Evolutionary conservation across 2,113 vertebrate species (phyloP).

Genomic region (Excalfactoria chinensis): DNA sequence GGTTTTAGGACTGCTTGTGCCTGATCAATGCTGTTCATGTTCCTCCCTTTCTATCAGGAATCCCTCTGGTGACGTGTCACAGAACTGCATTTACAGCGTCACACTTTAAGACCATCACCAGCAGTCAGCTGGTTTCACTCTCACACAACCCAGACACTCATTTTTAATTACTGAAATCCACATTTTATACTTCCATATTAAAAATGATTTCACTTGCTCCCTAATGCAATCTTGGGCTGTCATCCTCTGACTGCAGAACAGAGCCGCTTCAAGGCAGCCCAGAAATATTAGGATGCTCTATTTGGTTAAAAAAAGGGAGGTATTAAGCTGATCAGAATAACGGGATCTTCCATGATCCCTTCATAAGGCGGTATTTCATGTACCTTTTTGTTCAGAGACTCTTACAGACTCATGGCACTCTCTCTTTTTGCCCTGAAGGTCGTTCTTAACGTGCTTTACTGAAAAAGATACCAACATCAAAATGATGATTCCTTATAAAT

Average conservation of each 20-base stretch:
- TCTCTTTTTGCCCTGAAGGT: neutral
- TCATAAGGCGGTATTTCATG: neutral
- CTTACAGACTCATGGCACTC: neutral
- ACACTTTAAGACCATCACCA: accelerated
- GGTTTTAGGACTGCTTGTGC: neutral
- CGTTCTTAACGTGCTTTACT: neutral
- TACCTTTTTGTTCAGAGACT: neutral
- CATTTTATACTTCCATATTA: neutral
- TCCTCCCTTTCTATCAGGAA: neutral
- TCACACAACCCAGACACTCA: accelerated
- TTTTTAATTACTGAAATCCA: neutral
- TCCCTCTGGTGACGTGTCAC: slow-evolving; percentile 21
- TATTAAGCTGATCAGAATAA: neutral
- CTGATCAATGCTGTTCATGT: neutral
- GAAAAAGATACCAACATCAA: neutral
- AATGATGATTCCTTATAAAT: neutral
- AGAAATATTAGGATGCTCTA: neutral
- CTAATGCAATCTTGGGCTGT: neutral
- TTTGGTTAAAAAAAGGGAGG: neutral
- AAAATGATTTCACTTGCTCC: neutral
- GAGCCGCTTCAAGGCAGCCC: neutral
- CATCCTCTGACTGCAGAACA: neutral
- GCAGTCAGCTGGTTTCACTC: neutral
- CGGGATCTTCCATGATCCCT: neutral
- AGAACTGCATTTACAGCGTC: neutral